Percentiles rank a stretch among this genome's conserved stretches.
Evolutionary conservation across 2,888 invertebrate genomes (phyloP).

Genomic region (Tipula lateralis): DNA sequence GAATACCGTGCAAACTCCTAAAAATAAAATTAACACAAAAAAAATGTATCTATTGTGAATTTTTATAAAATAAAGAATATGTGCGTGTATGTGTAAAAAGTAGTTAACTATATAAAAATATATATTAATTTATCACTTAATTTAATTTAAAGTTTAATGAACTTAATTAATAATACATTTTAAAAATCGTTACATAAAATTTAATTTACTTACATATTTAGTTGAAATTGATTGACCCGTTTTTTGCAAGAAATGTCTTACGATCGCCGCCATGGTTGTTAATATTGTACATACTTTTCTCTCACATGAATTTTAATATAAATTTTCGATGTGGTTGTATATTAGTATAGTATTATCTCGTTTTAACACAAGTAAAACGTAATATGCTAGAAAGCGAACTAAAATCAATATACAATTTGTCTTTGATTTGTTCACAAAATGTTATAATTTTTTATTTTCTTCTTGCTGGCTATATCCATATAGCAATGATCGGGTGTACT

Average conservation of each 20-base stretch:
- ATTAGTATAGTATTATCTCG: neutral
- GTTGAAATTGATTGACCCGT: conserved; percentile 43
- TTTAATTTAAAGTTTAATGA: neutral
- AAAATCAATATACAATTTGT: neutral
- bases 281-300: neutral
- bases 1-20: conserved; percentile 25
- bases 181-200: neutral
- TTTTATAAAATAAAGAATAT: neutral
- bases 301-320: neutral
- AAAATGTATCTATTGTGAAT: conserved; percentile 15
- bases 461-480: neutral
- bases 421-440: conserved; percentile 19
- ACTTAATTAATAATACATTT: neutral
- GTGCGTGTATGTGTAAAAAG: neutral
- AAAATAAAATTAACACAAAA: neutral
- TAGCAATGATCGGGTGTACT: neutral
- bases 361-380: neutral
- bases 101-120: neutral
- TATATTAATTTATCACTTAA: neutral
- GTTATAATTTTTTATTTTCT: neutral
- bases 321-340: neutral
- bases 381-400: neutral
- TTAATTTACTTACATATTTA: conserved; percentile 48
- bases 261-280: conserved; percentile 56
- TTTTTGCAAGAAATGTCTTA: conserved; percentile 53